A percentile compares a stretch with the other conserved stretches of the same genome.
Conservation (phyloP, 2,113 vertebrate species). For the Paraplagusia blochii region DNA sequence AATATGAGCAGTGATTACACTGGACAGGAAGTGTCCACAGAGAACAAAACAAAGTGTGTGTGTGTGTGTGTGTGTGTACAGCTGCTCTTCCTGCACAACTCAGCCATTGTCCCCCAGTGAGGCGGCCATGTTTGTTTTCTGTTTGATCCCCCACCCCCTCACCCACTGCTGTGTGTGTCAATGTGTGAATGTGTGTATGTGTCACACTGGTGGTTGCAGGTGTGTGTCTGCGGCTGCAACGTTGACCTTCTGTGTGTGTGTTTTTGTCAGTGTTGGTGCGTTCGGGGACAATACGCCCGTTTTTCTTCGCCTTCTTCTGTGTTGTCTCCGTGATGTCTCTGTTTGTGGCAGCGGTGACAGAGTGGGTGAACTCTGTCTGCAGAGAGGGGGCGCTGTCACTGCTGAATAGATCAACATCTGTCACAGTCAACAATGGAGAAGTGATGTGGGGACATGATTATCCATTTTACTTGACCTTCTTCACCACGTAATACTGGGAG, state of each 20-base stretch:
- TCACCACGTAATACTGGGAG: no score
- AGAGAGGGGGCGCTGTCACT: conserved; percentile 27
- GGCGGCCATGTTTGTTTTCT: conserved; percentile 57
- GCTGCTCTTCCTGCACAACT: conserved; percentile 54
- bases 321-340: conserved; percentile 46
- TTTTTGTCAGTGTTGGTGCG: conserved; percentile 20
- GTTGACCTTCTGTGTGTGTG: no score
- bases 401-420: conserved; percentile 36
- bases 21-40: conserved; percentile 57
- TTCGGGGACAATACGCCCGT: conserved; percentile 39
- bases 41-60: conserved; percentile 53
- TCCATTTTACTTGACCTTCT: no score
- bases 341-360: conserved; percentile 51
- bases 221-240: conserved; percentile 23
- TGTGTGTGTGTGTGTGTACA: conserved; percentile 54
- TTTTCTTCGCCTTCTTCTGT: conserved; percentile 35
- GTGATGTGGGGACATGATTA: no score
- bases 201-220: conserved; percentile 11
- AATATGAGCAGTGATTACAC: conserved; percentile 53
- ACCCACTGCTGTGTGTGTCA: conserved; percentile 22
- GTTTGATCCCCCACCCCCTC: conserved; percentile 38
- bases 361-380: conserved; percentile 12
- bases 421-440: no score
- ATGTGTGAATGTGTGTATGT: conserved; percentile 9
- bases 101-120: conserved; percentile 50